Conservation (phyloP, 2,888 invertebrate species). For the Abrostola triplasia region DNA sequence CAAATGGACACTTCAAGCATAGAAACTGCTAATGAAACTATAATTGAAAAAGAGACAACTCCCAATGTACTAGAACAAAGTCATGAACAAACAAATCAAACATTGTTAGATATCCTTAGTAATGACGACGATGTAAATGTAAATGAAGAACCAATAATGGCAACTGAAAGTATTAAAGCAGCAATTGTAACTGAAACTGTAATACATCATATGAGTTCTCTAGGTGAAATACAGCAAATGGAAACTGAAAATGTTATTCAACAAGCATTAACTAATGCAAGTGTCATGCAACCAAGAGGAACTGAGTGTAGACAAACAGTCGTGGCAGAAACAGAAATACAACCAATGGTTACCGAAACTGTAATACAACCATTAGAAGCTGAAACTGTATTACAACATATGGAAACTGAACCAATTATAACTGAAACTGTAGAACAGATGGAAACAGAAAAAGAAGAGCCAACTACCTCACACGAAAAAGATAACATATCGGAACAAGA, state of each 20-base stretch:
- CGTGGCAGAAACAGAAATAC: constrained; percentile 7
- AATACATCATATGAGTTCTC: background rate
- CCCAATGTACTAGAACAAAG: constrained; percentile 18
- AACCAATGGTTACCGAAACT: constrained; percentile 8
- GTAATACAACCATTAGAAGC: constrained; percentile 6
- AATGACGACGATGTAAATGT: constrained; percentile 18
- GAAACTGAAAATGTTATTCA: constrained; percentile 22
- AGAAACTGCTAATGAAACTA: constrained; percentile 14
- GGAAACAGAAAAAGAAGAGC: constrained; percentile 23
- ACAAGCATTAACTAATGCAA: constrained; percentile 16
- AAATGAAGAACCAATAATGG: constrained; percentile 21
- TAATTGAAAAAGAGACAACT: constrained; percentile 9
- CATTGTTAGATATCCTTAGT: constrained; percentile 24
- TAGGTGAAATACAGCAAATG: constrained; percentile 3
- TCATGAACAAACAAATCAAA: constrained; percentile 19
- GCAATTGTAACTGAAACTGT: constrained; percentile 4
- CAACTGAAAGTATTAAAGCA: constrained; percentile 26
- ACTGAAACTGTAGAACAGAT: constrained; percentile 3
- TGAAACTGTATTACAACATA: constrained; percentile 8
- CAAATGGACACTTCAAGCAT: constrained; percentile 13
- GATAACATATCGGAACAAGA: constrained; percentile 17
- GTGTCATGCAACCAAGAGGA: constrained; percentile 8
- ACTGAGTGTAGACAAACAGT: constrained; percentile 7
- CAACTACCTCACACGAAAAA: constrained; percentile 7
- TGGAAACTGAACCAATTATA: constrained; percentile 5